Conservation (phyloP, 2,113 vertebrate genomes). For the Pseudorasbora parva region DNA sequence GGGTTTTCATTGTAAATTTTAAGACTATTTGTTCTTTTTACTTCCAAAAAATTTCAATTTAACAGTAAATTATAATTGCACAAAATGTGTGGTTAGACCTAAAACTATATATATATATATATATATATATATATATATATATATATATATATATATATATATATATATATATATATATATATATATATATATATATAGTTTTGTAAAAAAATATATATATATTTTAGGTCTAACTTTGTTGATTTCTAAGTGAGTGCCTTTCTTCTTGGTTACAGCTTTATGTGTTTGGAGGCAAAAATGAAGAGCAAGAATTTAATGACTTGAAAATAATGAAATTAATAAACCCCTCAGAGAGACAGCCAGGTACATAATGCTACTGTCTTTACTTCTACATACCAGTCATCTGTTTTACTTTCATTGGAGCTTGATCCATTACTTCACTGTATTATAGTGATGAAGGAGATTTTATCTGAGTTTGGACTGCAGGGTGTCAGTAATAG, state of each 20-base stretch:
- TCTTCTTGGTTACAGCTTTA: constrained; percentile 65
- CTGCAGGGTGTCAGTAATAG: constrained; percentile 78
- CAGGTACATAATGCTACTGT: constrained; percentile 66
- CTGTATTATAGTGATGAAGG: constrained; percentile 74
- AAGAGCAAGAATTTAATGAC: constrained; percentile 75
- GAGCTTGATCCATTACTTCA: not conserved
- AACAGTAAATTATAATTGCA: no score
- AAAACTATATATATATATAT: no score
- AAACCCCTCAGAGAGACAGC: constrained; percentile 77
- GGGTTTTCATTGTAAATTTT: no score
- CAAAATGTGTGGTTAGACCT: no score
- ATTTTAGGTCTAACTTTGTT: no score
- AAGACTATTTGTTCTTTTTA: no score
- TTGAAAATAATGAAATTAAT: constrained; percentile 76
- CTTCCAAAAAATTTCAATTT: no score
- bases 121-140: no score
- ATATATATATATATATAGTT: no score
- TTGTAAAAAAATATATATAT: no score
- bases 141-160: no score
- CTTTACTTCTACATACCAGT: not conserved
- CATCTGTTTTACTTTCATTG: not conserved
- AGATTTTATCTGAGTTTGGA: constrained; percentile 78
- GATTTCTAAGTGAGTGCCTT: not conserved
- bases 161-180: no score
- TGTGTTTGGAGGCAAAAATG: constrained; percentile 74